These are phyloP conservation scores for Drosophila monieri DNA, from an alignment of 2,888 invertebrate genomes.

Conservation along the genomic window DNA sequence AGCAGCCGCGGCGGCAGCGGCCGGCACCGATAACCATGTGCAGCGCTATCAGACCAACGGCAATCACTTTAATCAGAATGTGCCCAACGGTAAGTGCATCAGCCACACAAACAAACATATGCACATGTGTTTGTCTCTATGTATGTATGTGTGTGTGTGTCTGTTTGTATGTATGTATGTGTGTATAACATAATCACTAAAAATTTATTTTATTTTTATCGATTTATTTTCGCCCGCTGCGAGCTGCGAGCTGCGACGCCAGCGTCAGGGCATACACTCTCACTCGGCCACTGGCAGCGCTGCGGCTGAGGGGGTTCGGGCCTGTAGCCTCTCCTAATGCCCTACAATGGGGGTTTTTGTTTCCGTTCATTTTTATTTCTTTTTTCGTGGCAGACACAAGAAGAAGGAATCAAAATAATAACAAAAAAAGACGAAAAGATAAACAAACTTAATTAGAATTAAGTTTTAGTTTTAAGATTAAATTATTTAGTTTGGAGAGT, in stretches of 20 bases:
- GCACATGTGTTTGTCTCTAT: constrained; percentile 36
- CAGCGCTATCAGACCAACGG: constrained; percentile 84
- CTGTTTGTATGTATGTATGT: constrained; percentile 37
- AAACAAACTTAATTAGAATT: not conserved
- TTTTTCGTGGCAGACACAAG: not conserved
- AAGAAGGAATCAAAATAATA: not conserved
- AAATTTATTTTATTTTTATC: constrained; percentile 80
- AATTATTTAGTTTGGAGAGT: not conserved
- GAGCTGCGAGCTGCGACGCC: constrained; percentile 57
- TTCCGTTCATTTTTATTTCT: not conserved
- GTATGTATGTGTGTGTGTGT: constrained; percentile 15
- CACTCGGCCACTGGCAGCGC: constrained; percentile 26
- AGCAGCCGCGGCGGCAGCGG: constrained; percentile 67
- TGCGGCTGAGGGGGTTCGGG: constrained; percentile 29
- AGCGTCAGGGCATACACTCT: constrained; percentile 56
- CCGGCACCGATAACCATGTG: constrained; percentile 81
- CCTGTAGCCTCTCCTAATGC: constrained; percentile 41
- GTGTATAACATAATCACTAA: constrained; percentile 76
- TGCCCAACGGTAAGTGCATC: constrained; percentile 82
- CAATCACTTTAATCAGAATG: constrained; percentile 84
- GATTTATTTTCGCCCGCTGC: constrained; percentile 76
- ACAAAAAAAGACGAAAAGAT: not conserved
- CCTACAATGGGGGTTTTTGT: constrained; percentile 31
- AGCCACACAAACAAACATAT: constrained; percentile 27
- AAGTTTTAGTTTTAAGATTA: not conserved